Evolutionary conservation across 2,888 invertebrate species (phyloP).

Genomic region (Heliconius aoede): DNA sequence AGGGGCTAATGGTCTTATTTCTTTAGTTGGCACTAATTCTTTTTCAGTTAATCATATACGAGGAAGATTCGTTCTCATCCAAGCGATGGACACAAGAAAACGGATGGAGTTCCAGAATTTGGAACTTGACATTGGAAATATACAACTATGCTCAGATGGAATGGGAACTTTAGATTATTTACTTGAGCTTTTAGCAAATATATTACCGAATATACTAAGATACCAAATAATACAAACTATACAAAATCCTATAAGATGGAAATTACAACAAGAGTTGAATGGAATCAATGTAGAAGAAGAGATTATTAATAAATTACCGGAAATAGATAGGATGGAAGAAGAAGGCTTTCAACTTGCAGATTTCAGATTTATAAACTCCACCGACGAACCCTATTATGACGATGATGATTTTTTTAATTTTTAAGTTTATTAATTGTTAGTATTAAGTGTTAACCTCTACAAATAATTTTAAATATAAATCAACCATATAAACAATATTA

Average conservation of each 20-base stretch:
- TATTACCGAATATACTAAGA: slow-evolving; percentile 92
- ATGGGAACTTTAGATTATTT: slow-evolving; percentile 93
- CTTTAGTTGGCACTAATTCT: slow-evolving; percentile 87
- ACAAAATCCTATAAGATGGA: slow-evolving; percentile 89
- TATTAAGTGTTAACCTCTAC: not conserved
- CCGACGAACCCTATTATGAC: slow-evolving; percentile 59
- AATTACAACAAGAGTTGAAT: slow-evolving; percentile 89
- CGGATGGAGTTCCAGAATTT: slow-evolving; percentile 88
- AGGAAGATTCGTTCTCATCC: slow-evolving; percentile 87
- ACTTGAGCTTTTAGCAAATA: slow-evolving; percentile 90
- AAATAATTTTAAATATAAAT: not conserved
- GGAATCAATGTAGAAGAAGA: slow-evolving; percentile 89
- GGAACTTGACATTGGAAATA: slow-evolving; percentile 91
- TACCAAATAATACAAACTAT: slow-evolving; percentile 94
- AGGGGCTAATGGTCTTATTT: slow-evolving; percentile 86
- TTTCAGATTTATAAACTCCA: slow-evolving; percentile 55
- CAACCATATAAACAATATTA: not conserved
- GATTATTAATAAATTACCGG: slow-evolving; percentile 87
- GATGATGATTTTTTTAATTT: slow-evolving; percentile 80
- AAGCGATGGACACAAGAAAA: slow-evolving; percentile 90
- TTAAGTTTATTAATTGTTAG: slow-evolving; percentile 47
- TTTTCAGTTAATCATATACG: slow-evolving; percentile 92
- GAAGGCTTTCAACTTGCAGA: slow-evolving; percentile 74
- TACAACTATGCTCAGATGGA: slow-evolving; percentile 92
- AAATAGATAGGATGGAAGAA: slow-evolving; percentile 85